Conservation (phyloP, 1,140 invertebrate genomes). For the Penaeus chinensis region DNA sequence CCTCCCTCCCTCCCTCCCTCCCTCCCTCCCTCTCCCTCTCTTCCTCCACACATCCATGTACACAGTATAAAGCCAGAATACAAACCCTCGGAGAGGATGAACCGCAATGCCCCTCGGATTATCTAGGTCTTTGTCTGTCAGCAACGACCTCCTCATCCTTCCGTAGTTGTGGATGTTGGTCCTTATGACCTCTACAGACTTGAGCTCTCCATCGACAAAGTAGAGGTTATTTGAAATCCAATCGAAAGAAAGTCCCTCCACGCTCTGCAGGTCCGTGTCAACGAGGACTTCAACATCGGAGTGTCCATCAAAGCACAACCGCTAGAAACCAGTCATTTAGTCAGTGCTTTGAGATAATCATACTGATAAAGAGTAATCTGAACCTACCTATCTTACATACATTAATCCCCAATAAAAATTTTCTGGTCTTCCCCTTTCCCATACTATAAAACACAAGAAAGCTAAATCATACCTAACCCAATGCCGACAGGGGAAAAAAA, state of each 20-base stretch:
- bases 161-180: slow-evolving; percentile 77
- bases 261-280: slow-evolving; percentile 80
- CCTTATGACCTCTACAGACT: slow-evolving; percentile 81
- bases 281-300: slow-evolving; percentile 78
- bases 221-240: slow-evolving; percentile 94
- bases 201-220: slow-evolving; percentile 83
- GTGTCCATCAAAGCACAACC: slow-evolving; percentile 81
- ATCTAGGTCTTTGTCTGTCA: slow-evolving; percentile 78
- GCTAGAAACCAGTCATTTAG: slow-evolving; percentile 66
- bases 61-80: slow-evolving; percentile 23
- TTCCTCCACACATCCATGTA: not conserved
- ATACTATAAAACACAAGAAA: too few relatives aligned
- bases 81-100: slow-evolving; percentile 81
- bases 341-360: too few relatives aligned
- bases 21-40: too few relatives aligned
- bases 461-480: too few relatives aligned
- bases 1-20: too few relatives aligned
- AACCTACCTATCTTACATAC: too few relatives aligned
- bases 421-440: too few relatives aligned
- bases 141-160: slow-evolving; percentile 82
- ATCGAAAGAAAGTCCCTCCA: slow-evolving; percentile 93
- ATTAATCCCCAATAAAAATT: too few relatives aligned
- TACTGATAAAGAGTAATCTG: too few relatives aligned
- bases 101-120: slow-evolving; percentile 90
- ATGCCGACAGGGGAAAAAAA: too few relatives aligned